Percentiles rank a stretch among this genome's conserved stretches.
These are phyloP conservation scores for Pycnomerus fuliginosus DNA, from an alignment of 2,888 invertebrate genomes.

Conservation along the genomic window DNA sequence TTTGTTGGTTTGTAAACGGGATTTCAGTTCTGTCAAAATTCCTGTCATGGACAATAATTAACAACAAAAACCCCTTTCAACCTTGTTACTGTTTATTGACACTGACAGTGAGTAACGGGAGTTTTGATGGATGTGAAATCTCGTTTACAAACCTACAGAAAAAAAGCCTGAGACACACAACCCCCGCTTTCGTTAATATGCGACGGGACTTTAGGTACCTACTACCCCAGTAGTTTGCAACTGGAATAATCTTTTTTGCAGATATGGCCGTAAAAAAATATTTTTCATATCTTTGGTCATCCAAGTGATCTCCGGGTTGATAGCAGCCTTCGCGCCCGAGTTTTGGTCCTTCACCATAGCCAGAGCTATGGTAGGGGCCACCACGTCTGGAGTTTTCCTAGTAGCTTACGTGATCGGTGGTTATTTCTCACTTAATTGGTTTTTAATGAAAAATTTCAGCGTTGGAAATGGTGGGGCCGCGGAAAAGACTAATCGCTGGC, in stretches of 20 bases:
- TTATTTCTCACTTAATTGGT: constrained; percentile 2
- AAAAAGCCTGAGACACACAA: too few species aligned
- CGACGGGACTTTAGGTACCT: too few species aligned
- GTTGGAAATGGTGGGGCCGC: constrained; percentile 72
- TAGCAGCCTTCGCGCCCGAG: constrained; percentile 67
- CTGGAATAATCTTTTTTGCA: constrained; percentile 40
- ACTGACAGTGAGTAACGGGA: too few species aligned
- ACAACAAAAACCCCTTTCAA: too few species aligned
- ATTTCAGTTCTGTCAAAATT: too few species aligned
- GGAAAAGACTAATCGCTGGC: constrained; percentile 67
- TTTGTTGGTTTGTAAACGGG: too few species aligned
- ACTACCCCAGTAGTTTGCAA: too few species aligned
- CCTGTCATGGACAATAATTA: too few species aligned
- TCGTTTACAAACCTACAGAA: too few species aligned
- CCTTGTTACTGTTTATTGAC: too few species aligned
- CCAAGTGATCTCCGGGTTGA: constrained; percentile 66
- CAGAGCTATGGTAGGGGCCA: constrained; percentile 68
- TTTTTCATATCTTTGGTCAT: constrained; percentile 71
- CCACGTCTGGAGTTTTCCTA: constrained; percentile 74
- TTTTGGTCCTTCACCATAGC: constrained; percentile 66
- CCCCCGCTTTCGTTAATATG: too few species aligned
- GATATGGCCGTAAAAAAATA: constrained; percentile 69
- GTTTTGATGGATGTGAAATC: too few species aligned
- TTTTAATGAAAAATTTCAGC: constrained; percentile 46
- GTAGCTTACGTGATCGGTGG: constrained; percentile 76